Conservation (phyloP, 1,140 invertebrate species). For the Drosophila erecta region DNA sequence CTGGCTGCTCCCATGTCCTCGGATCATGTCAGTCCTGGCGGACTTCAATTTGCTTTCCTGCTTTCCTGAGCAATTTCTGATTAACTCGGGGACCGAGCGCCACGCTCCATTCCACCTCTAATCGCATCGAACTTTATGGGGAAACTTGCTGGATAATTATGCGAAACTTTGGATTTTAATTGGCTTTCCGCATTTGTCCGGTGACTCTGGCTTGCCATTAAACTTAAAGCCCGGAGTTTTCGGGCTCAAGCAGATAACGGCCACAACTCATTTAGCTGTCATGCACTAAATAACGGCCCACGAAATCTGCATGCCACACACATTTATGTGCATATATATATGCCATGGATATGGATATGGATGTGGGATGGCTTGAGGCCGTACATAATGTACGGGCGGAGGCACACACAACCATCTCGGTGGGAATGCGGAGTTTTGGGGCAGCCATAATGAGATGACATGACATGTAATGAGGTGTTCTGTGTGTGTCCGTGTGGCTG, state of each 20-base stretch:
- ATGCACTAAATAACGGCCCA: constrained; percentile 78
- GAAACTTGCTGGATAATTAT: constrained; percentile 34
- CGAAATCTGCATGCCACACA: constrained; percentile 63
- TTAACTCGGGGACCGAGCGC: constrained; percentile 24
- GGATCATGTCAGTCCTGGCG: constrained; percentile 19
- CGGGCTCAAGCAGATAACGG: constrained; percentile 32
- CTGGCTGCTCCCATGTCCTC: constrained; percentile 28
- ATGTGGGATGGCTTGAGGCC: constrained; percentile 45
- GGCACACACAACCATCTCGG: neutral
- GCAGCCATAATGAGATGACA: constrained; percentile 76
- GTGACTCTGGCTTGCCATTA: constrained; percentile 8
- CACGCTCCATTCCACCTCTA: constrained; percentile 1
- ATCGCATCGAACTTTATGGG: constrained; percentile 40
- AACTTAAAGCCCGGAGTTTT: constrained; percentile 31
- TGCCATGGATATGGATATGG: no score
- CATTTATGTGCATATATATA: neutral
- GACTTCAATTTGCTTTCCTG: constrained; percentile 27
- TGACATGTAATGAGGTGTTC: constrained; percentile 77
- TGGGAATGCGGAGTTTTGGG: constrained; percentile 28
- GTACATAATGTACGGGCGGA: constrained; percentile 55
- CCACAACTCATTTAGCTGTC: constrained; percentile 81
- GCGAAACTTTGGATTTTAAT: constrained; percentile 29
- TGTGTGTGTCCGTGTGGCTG: constrained; percentile 42
- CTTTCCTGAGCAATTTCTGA: constrained; percentile 36
- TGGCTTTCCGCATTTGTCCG: constrained; percentile 13